Conservation (phyloP, 2,797 vertebrate genomes). For the Leptodactylus fallax region DNA sequence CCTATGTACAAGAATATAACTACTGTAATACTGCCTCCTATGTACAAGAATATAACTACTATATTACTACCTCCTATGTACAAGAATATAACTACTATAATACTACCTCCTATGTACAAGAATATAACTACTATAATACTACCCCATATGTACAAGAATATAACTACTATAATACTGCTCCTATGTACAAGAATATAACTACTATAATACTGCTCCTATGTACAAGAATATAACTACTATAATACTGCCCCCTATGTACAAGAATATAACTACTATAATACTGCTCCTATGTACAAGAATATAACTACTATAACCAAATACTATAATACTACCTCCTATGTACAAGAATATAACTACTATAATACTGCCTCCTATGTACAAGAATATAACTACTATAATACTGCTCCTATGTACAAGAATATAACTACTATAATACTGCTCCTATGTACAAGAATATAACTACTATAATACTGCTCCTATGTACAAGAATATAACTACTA, state of each 20-base stretch:
- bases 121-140: slow-evolving; percentile 6
- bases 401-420: not conserved
- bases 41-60: slow-evolving; percentile 4
- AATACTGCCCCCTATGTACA: not conserved
- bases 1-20: not conserved
- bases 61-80: not conserved
- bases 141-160: not conserved
- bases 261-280: not conserved
- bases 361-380: not conserved
- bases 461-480: not conserved
- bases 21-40: slow-evolving; percentile 9
- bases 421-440: slow-evolving; percentile 25
- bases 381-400: slow-evolving; percentile 17
- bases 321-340: too few relatives aligned
- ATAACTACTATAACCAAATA: slow-evolving; percentile 14
- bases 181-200: slow-evolving; percentile 19
- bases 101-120: not conserved
- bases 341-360: slow-evolving; percentile 15
- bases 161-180: slow-evolving; percentile 22
- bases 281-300: not conserved
- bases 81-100: slow-evolving; percentile 12
- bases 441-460: slow-evolving; percentile 17
- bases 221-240: slow-evolving; percentile 6
- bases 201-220: not conserved
- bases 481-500: not conserved